Evolutionary conservation across 2,113 vertebrate genomes (phyloP).

Genomic region (Maccullochella peelii): DNA sequence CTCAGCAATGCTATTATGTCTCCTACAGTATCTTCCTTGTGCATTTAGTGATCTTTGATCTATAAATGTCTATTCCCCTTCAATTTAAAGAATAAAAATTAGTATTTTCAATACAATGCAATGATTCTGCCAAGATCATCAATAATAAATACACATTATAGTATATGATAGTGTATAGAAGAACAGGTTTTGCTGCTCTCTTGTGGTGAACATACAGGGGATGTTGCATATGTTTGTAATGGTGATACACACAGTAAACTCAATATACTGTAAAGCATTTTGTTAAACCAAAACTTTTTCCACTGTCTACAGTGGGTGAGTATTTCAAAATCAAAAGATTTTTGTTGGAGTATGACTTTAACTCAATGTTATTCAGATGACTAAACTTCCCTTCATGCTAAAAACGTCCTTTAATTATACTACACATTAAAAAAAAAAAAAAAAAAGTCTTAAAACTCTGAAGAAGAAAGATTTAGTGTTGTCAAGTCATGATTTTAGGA

Average conservation of each 20-base stretch:
- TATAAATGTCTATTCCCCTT: conserved; percentile 24
- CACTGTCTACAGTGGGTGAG: no score
- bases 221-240: neutral
- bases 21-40: neutral
- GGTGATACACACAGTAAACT: neutral
- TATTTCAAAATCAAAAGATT: neutral
- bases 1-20: neutral
- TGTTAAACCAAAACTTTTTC: neutral
- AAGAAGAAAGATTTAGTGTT: neutral
- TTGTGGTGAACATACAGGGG: conserved; percentile 12
- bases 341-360: neutral
- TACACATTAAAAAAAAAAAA: neutral
- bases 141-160: neutral
- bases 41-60: conserved; percentile 21
- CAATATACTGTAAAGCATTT: neutral
- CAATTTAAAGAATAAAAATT: conserved; percentile 25
- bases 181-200: conserved; percentile 19
- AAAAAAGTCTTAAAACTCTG: neutral
- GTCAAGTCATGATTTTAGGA: neutral
- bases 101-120: neutral
- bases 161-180: neutral
- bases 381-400: no score
- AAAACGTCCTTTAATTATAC: neutral
- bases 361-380: neutral
- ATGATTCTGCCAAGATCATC: neutral